Evolutionary conservation across 2,113 vertebrate genomes (phyloP).

Genomic region (Elephas maximus): DNA sequence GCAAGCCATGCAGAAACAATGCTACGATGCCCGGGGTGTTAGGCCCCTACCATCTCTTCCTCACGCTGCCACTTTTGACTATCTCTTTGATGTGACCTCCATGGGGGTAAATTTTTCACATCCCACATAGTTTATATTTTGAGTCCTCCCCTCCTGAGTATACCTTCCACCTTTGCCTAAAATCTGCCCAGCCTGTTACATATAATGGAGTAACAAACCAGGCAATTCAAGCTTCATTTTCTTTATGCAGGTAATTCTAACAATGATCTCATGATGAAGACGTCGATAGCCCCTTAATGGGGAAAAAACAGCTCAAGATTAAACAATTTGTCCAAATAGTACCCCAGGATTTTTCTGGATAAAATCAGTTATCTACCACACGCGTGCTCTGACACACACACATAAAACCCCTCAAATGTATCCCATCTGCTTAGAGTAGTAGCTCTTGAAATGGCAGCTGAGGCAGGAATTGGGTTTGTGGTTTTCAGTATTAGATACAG

Average conservation of each 20-base stretch:
- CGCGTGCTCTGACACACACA: not conserved
- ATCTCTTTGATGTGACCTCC: not conserved
- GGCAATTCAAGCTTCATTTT: not conserved
- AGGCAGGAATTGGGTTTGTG: not conserved
- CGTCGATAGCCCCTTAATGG: not conserved
- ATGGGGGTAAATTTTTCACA: not conserved
- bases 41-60: too few species aligned
- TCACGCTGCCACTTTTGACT: too few species aligned
- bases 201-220: not conserved
- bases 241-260: not conserved
- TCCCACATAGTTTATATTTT: not conserved
- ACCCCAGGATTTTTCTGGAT: not conserved
- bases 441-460: not conserved
- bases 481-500: not conserved
- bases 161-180: not conserved
- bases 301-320: not conserved
- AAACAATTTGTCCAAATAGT: not conserved
- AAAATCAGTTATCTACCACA: not conserved
- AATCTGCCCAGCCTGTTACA: not conserved
- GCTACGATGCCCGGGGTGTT: too few species aligned
- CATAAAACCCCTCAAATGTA: not conserved
- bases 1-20: too few species aligned
- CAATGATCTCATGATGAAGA: not conserved
- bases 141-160: not conserved
- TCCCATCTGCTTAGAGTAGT: not conserved